These are phyloP conservation scores for Amaurobius ferox DNA, from an alignment of 2,888 invertebrate genomes.

Conservation along the genomic window DNA sequence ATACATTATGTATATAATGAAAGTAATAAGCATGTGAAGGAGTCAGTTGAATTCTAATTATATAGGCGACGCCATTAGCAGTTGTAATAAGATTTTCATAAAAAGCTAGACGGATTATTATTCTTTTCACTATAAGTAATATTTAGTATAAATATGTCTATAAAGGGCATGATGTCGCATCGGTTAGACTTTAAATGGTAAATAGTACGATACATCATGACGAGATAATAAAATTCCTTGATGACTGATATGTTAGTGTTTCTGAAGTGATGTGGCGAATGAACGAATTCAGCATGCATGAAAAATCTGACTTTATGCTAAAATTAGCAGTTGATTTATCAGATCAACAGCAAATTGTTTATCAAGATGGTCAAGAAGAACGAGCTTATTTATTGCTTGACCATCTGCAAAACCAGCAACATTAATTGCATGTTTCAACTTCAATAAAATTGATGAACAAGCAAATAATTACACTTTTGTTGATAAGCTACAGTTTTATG, in stretches of 20 bases:
- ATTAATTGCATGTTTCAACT: constrained; percentile 73
- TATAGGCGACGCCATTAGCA: too few relatives aligned
- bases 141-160: constrained; percentile 30
- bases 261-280: constrained; percentile 44
- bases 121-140: too few relatives aligned
- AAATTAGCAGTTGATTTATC: constrained; percentile 77
- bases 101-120: too few relatives aligned
- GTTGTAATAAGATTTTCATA: too few relatives aligned
- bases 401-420: constrained; percentile 59
- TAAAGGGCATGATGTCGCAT: constrained; percentile 22
- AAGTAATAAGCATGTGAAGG: too few relatives aligned
- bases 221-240: constrained; percentile 24
- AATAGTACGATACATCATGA: constrained; percentile 37
- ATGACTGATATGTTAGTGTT: constrained; percentile 36
- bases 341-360: constrained; percentile 73
- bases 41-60: too few relatives aligned
- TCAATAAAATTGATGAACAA: constrained; percentile 59
- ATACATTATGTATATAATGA: too few relatives aligned
- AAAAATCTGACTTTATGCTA: constrained; percentile 75
- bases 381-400: constrained; percentile 59
- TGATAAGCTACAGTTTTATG: constrained; percentile 52
- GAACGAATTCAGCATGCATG: too few relatives aligned
- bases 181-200: neutral
- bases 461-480: constrained; percentile 8
- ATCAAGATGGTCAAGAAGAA: constrained; percentile 69